phyloP scores from a whole-genome alignment of 2,113 vertebrate genomes.

The Theristicus caerulescens region DNA sequence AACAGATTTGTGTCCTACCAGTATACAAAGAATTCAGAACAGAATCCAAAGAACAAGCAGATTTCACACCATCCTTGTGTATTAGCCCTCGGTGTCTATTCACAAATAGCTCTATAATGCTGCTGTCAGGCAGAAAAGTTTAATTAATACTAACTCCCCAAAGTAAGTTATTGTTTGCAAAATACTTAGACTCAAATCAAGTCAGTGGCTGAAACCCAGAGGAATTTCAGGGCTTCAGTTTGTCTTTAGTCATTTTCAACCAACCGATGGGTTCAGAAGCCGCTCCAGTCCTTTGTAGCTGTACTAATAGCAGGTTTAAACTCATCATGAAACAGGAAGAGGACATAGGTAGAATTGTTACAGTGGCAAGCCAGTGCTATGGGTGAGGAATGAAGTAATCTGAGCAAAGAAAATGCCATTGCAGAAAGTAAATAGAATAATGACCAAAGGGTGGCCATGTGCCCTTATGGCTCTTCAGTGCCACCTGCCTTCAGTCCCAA shows the following conservation, averaged over 20 bases:
- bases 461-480: constrained; percentile 45
- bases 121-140: background rate
- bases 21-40: background rate
- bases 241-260: background rate
- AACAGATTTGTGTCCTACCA: background rate
- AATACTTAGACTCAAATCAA: background rate
- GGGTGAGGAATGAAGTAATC: constrained; percentile 19
- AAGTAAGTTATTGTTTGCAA: background rate
- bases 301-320: background rate
- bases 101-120: background rate
- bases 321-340: background rate
- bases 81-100: background rate
- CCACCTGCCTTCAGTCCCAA: constrained; percentile 36
- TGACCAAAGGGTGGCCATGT: constrained; percentile 25
- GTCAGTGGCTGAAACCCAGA: background rate
- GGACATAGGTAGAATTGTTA: background rate
- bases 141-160: background rate
- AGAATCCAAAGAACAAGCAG: background rate
- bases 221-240: background rate
- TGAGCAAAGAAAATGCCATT: constrained; percentile 49
- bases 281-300: background rate
- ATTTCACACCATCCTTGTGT: background rate
- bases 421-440: constrained; percentile 44
- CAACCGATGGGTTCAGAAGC: background rate
- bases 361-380: background rate